These are phyloP conservation scores for Acestrorhynchus altus DNA, from an alignment of 2,797 vertebrate genomes.

Conservation along the genomic window DNA sequence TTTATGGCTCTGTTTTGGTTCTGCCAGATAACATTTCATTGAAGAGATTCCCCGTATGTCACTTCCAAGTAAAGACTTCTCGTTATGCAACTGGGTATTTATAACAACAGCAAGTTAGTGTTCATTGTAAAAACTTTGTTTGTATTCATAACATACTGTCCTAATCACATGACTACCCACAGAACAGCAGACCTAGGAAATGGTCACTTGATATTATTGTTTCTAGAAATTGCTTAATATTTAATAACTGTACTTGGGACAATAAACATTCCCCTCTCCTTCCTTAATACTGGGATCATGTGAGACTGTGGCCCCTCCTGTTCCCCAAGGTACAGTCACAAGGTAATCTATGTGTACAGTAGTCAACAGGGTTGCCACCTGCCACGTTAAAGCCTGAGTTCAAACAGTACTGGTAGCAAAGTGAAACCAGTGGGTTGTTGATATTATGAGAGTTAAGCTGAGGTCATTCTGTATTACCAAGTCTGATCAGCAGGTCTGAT, in stretches of 20 bases:
- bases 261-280: neutral
- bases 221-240: neutral
- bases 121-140: neutral
- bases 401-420: neutral
- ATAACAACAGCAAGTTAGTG: too few relatives aligned
- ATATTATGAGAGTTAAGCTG: too few relatives aligned
- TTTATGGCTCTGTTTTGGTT: too few relatives aligned
- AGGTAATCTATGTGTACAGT: slow-evolving; percentile 42
- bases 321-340: slow-evolving; percentile 46
- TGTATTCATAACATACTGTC: neutral
- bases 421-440: neutral
- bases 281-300: slow-evolving; percentile 57
- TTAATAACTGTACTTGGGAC: neutral
- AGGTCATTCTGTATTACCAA: too few relatives aligned
- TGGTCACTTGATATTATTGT: neutral
- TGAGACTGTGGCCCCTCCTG: slow-evolving; percentile 45
- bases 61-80: too few relatives aligned
- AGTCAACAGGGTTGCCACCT: slow-evolving; percentile 57
- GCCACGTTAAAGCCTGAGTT: neutral
- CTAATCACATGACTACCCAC: neutral
- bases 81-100: neutral
- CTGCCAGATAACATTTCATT: too few relatives aligned
- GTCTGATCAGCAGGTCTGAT: too few relatives aligned
- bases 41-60: too few relatives aligned
- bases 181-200: neutral